Evolutionary conservation across 1,140 invertebrate genomes (phyloP).

Genomic region (Dryas iulia): DNA sequence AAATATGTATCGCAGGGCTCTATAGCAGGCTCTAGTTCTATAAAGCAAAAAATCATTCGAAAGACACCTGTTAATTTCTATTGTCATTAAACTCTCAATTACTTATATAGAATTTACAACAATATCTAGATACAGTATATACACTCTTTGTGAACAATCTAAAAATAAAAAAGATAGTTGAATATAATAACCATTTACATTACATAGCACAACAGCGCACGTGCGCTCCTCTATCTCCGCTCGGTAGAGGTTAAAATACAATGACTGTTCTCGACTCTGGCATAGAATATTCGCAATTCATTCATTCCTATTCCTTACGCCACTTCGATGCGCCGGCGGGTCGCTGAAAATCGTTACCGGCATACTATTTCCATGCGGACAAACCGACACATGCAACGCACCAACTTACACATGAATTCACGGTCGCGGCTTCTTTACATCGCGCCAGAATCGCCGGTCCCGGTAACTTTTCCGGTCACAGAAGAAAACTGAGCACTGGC

Average conservation of each 20-base stretch:
- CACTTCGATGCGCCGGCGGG: constrained; percentile 47
- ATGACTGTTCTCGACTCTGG: constrained; percentile 34
- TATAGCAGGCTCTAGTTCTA: not conserved
- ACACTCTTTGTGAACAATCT: not conserved
- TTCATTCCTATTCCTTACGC: constrained; percentile 57
- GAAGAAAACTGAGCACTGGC: constrained; percentile 49
- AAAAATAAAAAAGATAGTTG: not conserved
- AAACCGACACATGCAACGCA: constrained; percentile 59
- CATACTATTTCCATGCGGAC: constrained; percentile 50
- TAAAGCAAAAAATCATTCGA: not conserved
- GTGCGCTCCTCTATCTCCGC: constrained; percentile 60
- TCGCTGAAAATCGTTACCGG: constrained; percentile 61
- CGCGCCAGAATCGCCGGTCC: constrained; percentile 72
- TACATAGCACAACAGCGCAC: constrained; percentile 54
- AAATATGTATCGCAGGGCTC: not conserved
- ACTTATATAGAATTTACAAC: not conserved
- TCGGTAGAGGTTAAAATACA: constrained; percentile 63
- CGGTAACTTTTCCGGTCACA: constrained; percentile 41
- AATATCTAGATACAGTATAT: not conserved
- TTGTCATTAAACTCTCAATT: not conserved
- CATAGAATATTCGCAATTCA: constrained; percentile 48
- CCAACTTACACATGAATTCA: constrained; percentile 76
- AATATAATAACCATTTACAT: not conserved
- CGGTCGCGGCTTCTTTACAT: constrained; percentile 74
- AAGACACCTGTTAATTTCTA: not conserved